phyloP scores from a whole-genome alignment of 2,888 invertebrate species.

The Epsilonema sp. region DNA sequence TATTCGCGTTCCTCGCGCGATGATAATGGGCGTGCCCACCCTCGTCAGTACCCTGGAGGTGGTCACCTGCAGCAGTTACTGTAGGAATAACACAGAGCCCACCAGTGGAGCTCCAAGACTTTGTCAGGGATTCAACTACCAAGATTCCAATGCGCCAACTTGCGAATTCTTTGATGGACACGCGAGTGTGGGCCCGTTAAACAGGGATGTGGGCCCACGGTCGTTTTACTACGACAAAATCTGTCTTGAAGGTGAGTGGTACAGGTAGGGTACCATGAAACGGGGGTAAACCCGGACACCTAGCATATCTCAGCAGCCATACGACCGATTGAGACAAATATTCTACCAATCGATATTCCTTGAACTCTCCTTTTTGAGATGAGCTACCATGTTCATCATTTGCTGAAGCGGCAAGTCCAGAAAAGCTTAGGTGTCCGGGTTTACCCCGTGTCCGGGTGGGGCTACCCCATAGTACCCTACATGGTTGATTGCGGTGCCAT shows the following conservation, averaged over 20 bases:
- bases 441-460: no score
- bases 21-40: constrained; percentile 5
- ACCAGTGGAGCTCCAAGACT: constrained; percentile 12
- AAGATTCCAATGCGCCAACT: constrained; percentile 12
- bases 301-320: no score
- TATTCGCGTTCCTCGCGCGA: constrained; percentile 1
- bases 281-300: no score
- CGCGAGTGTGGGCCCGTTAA: neutral
- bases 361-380: no score
- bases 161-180: constrained; percentile 14
- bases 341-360: no score
- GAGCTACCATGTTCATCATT: no score
- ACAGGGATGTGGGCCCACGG: constrained; percentile 1
- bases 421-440: no score
- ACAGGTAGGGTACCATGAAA: no score
- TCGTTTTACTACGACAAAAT: constrained; percentile 4
- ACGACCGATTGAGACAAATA: no score
- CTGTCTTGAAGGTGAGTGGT: neutral
- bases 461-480: no score
- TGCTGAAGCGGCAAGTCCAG: no score
- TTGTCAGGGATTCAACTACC: constrained; percentile 15
- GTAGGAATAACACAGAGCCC: constrained; percentile 14
- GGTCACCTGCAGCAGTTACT: constrained; percentile 13
- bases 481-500: no score
- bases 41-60: constrained; percentile 11